Percentiles rank a stretch among this genome's conserved stretches.
Evolutionary conservation across 2,888 invertebrate genomes (phyloP).

Genomic region (Sinohyriopsis cumingii): DNA sequence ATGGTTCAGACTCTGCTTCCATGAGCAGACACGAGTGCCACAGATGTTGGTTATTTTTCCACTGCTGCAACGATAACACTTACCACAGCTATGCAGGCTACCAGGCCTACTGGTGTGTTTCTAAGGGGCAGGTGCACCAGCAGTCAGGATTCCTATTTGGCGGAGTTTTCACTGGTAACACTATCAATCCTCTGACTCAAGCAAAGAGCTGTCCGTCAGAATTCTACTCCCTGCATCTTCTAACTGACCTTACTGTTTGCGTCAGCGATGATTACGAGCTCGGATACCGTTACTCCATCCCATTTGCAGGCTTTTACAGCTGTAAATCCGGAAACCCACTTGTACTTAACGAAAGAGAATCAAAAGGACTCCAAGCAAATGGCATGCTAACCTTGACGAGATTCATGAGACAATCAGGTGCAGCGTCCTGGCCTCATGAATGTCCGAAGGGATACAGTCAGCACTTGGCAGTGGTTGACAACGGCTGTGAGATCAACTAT

Average conservation of each 20-base stretch:
- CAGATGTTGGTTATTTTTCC: slow-evolving; percentile 40
- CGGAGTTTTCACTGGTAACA: slow-evolving; percentile 48
- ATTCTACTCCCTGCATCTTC: slow-evolving; percentile 48
- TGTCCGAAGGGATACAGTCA: slow-evolving; percentile 60
- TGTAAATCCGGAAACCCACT: slow-evolving; percentile 55
- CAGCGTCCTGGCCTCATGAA: slow-evolving; percentile 42
- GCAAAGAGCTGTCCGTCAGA: slow-evolving; percentile 44
- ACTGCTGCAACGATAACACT: slow-evolving; percentile 29
- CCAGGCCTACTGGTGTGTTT: slow-evolving; percentile 57
- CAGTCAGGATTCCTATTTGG: slow-evolving; percentile 58
- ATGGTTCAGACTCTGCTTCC: slow-evolving; percentile 23
- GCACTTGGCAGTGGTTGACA: slow-evolving; percentile 51
- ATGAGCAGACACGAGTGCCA: slow-evolving; percentile 29
- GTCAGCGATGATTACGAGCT: slow-evolving; percentile 59
- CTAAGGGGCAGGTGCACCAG: slow-evolving; percentile 29
- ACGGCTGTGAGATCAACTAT: slow-evolving; percentile 56
- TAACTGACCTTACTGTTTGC: slow-evolving; percentile 47
- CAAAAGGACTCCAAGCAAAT: neutral
- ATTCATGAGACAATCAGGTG: slow-evolving; percentile 28
- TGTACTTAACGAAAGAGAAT: slow-evolving; percentile 13
- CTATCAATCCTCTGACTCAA: slow-evolving; percentile 47
- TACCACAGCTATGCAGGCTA: slow-evolving; percentile 38
- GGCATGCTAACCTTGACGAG: slow-evolving; percentile 7
- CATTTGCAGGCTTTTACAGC: slow-evolving; percentile 62
- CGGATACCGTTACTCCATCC: slow-evolving; percentile 41